These are phyloP conservation scores for Aurelia sp. DNA, from an alignment of 30 jellyfish, hydroid and myxozoan species.

Conservation along the genomic window DNA sequence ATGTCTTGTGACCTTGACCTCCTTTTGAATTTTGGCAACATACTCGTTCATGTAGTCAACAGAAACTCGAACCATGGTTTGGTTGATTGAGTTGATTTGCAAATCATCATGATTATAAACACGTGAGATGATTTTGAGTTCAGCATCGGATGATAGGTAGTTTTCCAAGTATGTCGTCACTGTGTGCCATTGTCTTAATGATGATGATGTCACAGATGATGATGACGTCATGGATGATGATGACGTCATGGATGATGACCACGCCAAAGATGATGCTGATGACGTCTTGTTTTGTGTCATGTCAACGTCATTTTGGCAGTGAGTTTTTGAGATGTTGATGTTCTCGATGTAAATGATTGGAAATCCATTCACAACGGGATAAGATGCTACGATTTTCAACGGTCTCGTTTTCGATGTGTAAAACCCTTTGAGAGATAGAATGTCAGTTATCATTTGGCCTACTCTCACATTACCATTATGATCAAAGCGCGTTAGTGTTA, in stretches of 20 bases:
- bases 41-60: slow-evolving; percentile 33
- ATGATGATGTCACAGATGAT: background rate
- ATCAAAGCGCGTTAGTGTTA: background rate
- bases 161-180: background rate
- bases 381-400: background rate
- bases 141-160: slow-evolving; percentile 31
- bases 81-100: background rate
- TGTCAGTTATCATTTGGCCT: slow-evolving; percentile 2
- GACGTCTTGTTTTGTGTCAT: background rate
- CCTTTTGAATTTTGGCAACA: background rate
- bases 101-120: slow-evolving; percentile 31
- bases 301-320: background rate
- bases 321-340: background rate
- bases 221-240: too few relatives aligned
- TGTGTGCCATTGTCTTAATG: slow-evolving; percentile 1
- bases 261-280: too few relatives aligned
- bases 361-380: slow-evolving; percentile 27
- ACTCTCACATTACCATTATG: slow-evolving; percentile 11
- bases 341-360: slow-evolving; percentile 18
- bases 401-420: slow-evolving; percentile 25
- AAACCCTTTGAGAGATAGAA: slow-evolving; percentile 27
- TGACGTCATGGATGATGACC: background rate
- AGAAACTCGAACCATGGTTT: background rate
- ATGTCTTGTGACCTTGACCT: background rate
- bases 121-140: background rate